Evolutionary conservation across 35 echinoderm and acorn worm species (phyloP).

Genomic region (Lytechinus variegatus): DNA sequence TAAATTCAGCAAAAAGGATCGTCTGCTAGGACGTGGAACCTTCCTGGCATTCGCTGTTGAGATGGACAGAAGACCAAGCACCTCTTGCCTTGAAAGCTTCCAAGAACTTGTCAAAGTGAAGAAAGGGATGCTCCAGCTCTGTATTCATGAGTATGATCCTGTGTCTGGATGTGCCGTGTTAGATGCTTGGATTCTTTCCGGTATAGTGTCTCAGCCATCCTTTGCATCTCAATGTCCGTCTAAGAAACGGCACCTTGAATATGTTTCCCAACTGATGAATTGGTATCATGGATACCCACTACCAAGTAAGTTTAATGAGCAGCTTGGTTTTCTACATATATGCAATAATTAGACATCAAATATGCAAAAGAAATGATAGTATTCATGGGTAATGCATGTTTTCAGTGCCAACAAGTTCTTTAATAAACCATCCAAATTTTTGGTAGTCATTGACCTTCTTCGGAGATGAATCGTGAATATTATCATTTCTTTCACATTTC

Average conservation of each 20-base stretch:
- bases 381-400: no score
- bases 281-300: conserved; percentile 54
- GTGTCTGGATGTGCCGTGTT: conserved; percentile 8
- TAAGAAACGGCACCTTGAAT: not conserved
- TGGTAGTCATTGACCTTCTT: no score
- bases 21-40: not conserved
- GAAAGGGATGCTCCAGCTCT: conserved; percentile 47
- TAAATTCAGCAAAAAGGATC: not conserved
- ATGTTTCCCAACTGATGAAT: conserved; percentile 58
- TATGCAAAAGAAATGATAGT: no score
- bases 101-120: conserved; percentile 31
- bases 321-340: no score
- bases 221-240: conserved; percentile 31
- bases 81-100: conserved; percentile 37
- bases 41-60: conserved; percentile 30
- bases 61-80: conserved; percentile 17
- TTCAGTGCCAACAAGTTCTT: no score
- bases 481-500: no score
- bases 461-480: no score
- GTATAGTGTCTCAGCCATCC: conserved; percentile 24
- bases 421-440: no score
- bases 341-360: no score
- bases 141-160: conserved; percentile 51
- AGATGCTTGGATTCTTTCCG: conserved; percentile 51
- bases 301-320: conserved; percentile 49